Evolutionary conservation across 2,113 vertebrate genomes (phyloP).

Genomic region (Lycocorax pyrrhopterus): DNA sequence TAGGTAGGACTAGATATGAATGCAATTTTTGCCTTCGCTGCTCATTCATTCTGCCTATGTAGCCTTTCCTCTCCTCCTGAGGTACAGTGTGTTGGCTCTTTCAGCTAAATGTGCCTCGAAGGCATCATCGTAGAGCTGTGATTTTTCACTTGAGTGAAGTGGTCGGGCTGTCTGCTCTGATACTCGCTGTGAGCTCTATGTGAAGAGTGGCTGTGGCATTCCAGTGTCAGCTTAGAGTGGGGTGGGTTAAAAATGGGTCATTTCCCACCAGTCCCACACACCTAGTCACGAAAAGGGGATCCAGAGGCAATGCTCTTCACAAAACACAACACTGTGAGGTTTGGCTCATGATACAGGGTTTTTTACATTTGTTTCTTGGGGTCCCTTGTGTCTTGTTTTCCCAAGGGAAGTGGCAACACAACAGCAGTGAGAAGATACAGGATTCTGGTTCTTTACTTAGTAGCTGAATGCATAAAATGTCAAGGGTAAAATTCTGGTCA

Average conservation of each 20-base stretch:
- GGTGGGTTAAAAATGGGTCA: neutral
- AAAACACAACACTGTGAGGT: neutral
- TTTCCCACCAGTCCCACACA: neutral
- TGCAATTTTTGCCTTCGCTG: slow-evolving; percentile 17
- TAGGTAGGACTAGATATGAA: slow-evolving; percentile 10
- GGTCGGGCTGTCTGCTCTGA: neutral
- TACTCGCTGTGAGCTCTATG: neutral
- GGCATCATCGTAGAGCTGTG: neutral
- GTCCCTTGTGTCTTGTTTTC: neutral
- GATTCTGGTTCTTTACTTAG: neutral
- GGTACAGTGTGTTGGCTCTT: neutral
- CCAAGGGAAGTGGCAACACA: neutral
- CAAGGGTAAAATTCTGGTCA: neutral
- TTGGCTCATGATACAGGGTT: neutral
- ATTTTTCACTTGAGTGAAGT: neutral
- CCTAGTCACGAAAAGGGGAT: neutral
- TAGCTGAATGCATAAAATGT: neutral
- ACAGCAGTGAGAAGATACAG: neutral
- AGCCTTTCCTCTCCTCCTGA: neutral
- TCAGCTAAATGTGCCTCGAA: neutral
- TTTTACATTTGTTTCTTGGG: neutral
- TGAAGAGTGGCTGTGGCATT: neutral
- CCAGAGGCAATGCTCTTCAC: neutral
- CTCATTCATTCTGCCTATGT: neutral
- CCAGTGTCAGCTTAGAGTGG: neutral